Conservation (phyloP, 2,113 vertebrate genomes). For the Phrynocephalus versicolor region DNA sequence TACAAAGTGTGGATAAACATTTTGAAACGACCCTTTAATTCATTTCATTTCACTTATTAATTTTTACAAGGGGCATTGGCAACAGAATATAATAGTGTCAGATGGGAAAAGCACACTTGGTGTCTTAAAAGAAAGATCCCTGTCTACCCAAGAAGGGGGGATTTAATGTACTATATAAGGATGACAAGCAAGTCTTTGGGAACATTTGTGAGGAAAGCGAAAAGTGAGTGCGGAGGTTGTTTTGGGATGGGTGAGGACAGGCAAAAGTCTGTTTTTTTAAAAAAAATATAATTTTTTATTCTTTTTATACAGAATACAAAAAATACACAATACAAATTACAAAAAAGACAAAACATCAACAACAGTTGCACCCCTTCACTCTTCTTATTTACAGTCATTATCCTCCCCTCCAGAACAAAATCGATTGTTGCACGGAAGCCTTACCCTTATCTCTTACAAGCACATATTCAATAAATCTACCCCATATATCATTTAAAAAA, state of each 20-base stretch:
- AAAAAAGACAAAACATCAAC: no score
- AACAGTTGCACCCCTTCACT: no score
- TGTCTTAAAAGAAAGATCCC: slow-evolving; percentile 55
- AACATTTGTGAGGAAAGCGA: slow-evolving; percentile 41
- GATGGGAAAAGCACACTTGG: slow-evolving; percentile 61
- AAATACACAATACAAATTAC: no score
- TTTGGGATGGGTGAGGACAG: slow-evolving; percentile 49
- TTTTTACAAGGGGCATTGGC: slow-evolving; percentile 54
- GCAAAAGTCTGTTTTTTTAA: no score
- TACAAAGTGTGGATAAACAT: slow-evolving; percentile 91
- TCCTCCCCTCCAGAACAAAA: no score
- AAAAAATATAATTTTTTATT: no score
- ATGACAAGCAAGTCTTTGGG: slow-evolving; percentile 48
- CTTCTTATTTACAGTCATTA: no score
- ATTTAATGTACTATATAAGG: slow-evolving; percentile 69
- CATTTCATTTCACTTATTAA: slow-evolving; percentile 63
- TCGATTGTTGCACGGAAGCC: no score
- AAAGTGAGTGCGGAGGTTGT: slow-evolving; percentile 26
- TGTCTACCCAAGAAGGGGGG: slow-evolving; percentile 53
- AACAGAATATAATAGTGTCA: slow-evolving; percentile 66
- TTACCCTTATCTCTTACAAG: no score
- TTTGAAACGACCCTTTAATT: slow-evolving; percentile 74
- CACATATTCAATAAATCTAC: no score
- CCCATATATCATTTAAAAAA: no score
- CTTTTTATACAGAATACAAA: no score